Conservation (phyloP, 1,140 invertebrate genomes). For the Drosophila tristis region DNA sequence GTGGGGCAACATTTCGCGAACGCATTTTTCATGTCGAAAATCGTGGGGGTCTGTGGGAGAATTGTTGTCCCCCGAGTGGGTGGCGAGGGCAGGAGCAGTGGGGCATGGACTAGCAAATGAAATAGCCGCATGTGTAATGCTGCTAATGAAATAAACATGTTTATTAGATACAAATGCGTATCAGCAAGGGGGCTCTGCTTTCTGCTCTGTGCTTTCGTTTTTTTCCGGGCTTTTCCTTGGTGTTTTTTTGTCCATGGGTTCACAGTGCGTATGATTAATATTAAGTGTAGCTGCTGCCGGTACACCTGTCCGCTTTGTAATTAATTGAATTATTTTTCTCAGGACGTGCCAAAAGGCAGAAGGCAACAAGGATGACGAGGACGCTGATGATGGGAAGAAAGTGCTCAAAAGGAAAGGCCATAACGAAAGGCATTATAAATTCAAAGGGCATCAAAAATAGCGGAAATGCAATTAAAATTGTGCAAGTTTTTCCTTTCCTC, state of each 20-base stretch:
- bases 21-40: slow-evolving; percentile 78
- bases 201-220: slow-evolving; percentile 9
- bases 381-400: too few species aligned
- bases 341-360: slow-evolving; percentile 52
- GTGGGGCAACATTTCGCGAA: slow-evolving; percentile 72
- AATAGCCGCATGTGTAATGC: slow-evolving; percentile 68
- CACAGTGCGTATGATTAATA: slow-evolving; percentile 75
- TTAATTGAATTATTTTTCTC: slow-evolving; percentile 81
- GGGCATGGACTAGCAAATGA: slow-evolving; percentile 19
- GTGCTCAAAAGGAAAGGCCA: slow-evolving; percentile 10
- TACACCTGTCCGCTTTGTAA: slow-evolving; percentile 76
- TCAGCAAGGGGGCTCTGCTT: slow-evolving; percentile 40
- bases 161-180: slow-evolving; percentile 75
- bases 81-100: not conserved
- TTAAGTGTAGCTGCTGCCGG: slow-evolving; percentile 60
- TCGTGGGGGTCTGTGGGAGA: slow-evolving; percentile 66
- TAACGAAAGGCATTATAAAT: slow-evolving; percentile 65
- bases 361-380: not conserved
- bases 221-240: not conserved
- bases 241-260: slow-evolving; percentile 14
- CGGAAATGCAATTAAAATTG: slow-evolving; percentile 81
- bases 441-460: slow-evolving; percentile 78
- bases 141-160: slow-evolving; percentile 81
- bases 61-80: slow-evolving; percentile 54
- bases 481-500: slow-evolving; percentile 28